These are phyloP conservation scores for Ellobius talpinus DNA, from an alignment of 2,113 vertebrate species.

Conservation along the genomic window DNA sequence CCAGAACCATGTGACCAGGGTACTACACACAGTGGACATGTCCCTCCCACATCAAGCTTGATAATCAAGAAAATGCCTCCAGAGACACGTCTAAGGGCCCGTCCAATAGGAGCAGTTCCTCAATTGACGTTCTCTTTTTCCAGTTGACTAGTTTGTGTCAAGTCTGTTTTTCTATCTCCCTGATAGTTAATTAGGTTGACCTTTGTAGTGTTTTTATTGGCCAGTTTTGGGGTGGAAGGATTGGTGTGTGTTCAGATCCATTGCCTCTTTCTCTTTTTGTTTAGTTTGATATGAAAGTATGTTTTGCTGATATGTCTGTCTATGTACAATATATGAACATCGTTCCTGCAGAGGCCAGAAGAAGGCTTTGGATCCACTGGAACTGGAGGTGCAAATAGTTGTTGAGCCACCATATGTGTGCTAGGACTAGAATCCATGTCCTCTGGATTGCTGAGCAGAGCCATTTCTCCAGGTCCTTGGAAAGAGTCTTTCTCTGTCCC, in stretches of 20 bases:
- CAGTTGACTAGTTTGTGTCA: background rate
- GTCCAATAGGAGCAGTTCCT: background rate
- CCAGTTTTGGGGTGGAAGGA: background rate
- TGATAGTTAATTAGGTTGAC: background rate
- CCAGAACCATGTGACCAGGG: background rate
- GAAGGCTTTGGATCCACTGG: background rate
- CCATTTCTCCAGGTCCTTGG: background rate
- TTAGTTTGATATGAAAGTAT: background rate
- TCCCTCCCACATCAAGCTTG: background rate
- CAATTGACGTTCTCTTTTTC: background rate
- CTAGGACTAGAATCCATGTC: background rate
- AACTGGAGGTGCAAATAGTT: background rate
- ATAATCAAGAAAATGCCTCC: background rate
- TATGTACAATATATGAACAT: background rate
- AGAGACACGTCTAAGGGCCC: background rate
- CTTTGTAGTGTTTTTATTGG: conserved; percentile 11
- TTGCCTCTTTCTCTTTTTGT: background rate
- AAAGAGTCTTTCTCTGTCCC: background rate
- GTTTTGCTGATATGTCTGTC: background rate
- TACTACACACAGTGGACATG: background rate
- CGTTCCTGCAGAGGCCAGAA: background rate
- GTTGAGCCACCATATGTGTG: background rate
- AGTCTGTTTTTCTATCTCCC: conserved; percentile 38
- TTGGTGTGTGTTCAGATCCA: conserved; percentile 2
- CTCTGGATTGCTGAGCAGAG: too few relatives aligned